These are phyloP conservation scores for Drosophila melanosoma DNA, from an alignment of 2,888 invertebrate genomes.

Conservation along the genomic window DNA sequence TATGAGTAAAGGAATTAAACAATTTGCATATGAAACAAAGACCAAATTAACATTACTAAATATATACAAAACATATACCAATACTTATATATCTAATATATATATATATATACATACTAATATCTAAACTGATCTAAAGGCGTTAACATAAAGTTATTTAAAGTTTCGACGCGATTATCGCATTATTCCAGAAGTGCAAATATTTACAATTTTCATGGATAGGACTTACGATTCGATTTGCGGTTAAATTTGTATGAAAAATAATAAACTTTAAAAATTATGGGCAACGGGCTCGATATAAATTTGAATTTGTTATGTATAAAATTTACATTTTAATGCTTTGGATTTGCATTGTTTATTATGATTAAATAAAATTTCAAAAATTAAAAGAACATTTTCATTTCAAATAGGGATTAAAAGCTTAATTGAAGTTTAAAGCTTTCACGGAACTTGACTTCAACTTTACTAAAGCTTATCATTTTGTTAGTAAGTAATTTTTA, in stretches of 20 bases:
- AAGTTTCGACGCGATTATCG: conserved; percentile 44
- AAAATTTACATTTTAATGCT: conserved; percentile 72
- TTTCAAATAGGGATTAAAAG: neutral
- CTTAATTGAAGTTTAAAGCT: neutral
- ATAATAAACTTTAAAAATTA: conserved; percentile 27
- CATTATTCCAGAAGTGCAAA: conserved; percentile 53
- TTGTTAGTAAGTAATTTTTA: accelerated
- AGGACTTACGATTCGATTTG: conserved; percentile 32
- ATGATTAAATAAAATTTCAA: conserved; percentile 58
- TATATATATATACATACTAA: conserved; percentile 30
- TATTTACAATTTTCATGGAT: conserved; percentile 55
- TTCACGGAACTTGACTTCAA: neutral
- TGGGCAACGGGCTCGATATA: conserved; percentile 22
- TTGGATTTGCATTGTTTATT: conserved; percentile 77
- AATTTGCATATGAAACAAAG: conserved; percentile 60
- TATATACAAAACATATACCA: conserved; percentile 54
- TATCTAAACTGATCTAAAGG: conserved; percentile 42
- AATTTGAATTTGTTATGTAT: conserved; percentile 45
- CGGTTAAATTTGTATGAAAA: conserved; percentile 12
- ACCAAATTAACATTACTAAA: conserved; percentile 65
- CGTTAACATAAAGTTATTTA: conserved; percentile 57
- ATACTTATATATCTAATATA: conserved; percentile 38
- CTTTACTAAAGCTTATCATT: neutral
- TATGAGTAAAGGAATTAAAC: conserved; percentile 43
- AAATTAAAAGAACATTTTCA: neutral